Base-by-base conservation (phyloP, 2,888 invertebrate species). In the Diabrotica balteata region DNA sequence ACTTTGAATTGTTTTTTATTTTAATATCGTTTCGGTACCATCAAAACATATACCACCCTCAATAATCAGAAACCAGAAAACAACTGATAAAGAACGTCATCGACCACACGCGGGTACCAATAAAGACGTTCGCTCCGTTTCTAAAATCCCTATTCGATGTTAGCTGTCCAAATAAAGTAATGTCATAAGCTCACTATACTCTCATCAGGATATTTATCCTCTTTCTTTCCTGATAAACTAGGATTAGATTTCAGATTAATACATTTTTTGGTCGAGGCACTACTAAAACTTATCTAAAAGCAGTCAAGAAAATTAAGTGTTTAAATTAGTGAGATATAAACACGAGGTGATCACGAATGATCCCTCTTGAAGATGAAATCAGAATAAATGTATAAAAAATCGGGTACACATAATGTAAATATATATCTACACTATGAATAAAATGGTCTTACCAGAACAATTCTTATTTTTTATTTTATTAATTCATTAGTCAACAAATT, bases 201-300 rank as follows among this genome's bases (percentile, higher is more conserved):
- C 47, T 47, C 11, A 47, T 59, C 17, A 9, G 59, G 47, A 47
- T 57, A 57, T 57, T 57, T 57, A n/a, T 57, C 59, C n/a, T 59
- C 7, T 32, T 59, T 10, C 22, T 17, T 59, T 32, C 42, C 47
- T 59, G 50, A 59, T 59, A 59, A 59, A 49, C 50, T 59, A 6
- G 59, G 59, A 59, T 59, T 59, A n/a, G 59, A 42, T 59, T 59
- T 49, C 50, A 59, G 49, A n/a, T 42, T 11, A 59, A n/a, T 50
- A 50, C 10, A 59, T 59, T 50, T 47, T 59, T 59, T 47, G 46
- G 47, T 59, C 42, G 47, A 4, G 11, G 8, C 8, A 8, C 9
- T 43, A 9, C 7, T 45, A 43, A n/a, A 57, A 9, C 10, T 59
- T 59, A 59, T 59, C 42, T 49, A 50, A 59, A 44, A 10, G 8